Evolutionary conservation across 2,888 invertebrate genomes (phyloP), one percentile per base, ranked within the genome.

Genomic region (Itoplectis maculator): DNA sequence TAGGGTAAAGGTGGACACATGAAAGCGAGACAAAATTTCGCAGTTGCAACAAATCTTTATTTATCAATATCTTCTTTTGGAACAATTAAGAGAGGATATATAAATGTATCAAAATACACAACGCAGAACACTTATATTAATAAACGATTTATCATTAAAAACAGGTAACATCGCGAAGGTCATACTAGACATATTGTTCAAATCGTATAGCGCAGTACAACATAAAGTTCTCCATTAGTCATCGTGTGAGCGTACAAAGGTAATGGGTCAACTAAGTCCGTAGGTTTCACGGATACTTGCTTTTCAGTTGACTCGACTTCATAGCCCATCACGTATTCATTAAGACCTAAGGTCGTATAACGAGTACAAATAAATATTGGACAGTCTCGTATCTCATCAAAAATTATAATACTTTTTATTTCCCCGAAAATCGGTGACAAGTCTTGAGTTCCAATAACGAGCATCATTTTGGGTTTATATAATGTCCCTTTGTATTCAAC

Each of bases 391-490:
- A 29, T 29, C 29, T 29, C 29, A 29, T 29, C 29, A 29, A 29
- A 29, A 29, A 29, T 5, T 29, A 29, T 3, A 29, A 29, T 29
- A 29, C 29, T 29, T 5, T 29, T 29, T 29, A 29, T 29, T 29
- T 29, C 29, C 29, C 29, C 29, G 29, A 29, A 29, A 29, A 47
- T 63, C 47, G 73, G 63, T 23, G 40, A 18, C 42, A 66, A 66
- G 56, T 75, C 23, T n/a, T 75, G 35, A 23, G 75, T 45, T 2
- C 42, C 65, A 29, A 75, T 45, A 42, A 45, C 23, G 8, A 75
- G 56, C 8, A 54, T 23, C 75, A 75, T 66, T 47, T 75, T 66
- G n/a, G 66, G 75, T 66, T 66, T 66, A 42, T 66, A 75, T 42
- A 9, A 18, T 35, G 40, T 65, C n/a, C 66, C 56, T 29, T 75